Evolutionary conservation across 2,888 invertebrate species (phyloP).

Genomic region (Abrostola tripartita): DNA sequence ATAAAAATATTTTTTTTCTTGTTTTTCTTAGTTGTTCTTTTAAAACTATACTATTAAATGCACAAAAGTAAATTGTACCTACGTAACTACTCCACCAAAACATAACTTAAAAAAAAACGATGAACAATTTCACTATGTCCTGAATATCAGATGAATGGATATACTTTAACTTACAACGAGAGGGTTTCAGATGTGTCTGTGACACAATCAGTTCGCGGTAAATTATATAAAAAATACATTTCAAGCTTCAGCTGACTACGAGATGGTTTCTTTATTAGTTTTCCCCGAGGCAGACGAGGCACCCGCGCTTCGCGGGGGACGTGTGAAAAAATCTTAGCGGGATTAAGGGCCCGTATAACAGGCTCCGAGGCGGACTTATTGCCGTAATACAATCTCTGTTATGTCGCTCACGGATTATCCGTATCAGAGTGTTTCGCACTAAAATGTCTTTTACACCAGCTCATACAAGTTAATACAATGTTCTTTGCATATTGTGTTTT

Average conservation of each 20-base stretch:
- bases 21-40: no score
- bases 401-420: slow-evolving; percentile 84
- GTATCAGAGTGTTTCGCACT: slow-evolving; percentile 75
- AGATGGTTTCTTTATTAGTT: slow-evolving; percentile 89
- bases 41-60: no score
- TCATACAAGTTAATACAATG: slow-evolving; percentile 48
- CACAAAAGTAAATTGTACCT: background rate
- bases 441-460: slow-evolving; percentile 53
- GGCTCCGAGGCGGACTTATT: slow-evolving; percentile 80
- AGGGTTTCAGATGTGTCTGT: slow-evolving; percentile 73
- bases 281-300: slow-evolving; percentile 75
- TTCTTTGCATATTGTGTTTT: slow-evolving; percentile 45
- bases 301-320: slow-evolving; percentile 73
- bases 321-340: slow-evolving; percentile 84
- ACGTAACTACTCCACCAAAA: background rate
- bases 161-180: slow-evolving; percentile 31
- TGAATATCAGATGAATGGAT: slow-evolving; percentile 3
- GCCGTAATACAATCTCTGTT: slow-evolving; percentile 87
- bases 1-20: no score
- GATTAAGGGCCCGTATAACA: slow-evolving; percentile 85
- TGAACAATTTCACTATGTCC: background rate
- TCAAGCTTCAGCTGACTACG: slow-evolving; percentile 87
- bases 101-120: background rate
- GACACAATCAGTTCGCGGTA: slow-evolving; percentile 84
- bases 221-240: slow-evolving; percentile 89